These are phyloP conservation scores for Ranitomeya imitator DNA, from an alignment of 2,113 vertebrate species.

Conservation along the genomic window DNA sequence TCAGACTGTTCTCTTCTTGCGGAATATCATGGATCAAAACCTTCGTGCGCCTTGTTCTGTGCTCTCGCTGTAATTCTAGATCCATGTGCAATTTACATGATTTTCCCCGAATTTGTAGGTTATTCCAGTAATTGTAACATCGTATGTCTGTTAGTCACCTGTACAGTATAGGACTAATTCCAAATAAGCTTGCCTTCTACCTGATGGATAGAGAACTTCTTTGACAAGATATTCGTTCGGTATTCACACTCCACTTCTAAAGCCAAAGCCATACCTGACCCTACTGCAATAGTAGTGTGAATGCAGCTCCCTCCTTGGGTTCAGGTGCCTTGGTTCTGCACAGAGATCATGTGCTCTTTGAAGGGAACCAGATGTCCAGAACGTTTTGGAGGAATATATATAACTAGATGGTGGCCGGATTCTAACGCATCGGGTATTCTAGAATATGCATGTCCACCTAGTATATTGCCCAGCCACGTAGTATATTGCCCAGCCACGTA, in stretches of 20 bases:
- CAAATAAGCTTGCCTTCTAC: background rate
- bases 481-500: too few relatives aligned
- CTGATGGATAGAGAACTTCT: background rate
- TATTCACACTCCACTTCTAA: too few relatives aligned
- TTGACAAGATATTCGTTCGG: background rate
- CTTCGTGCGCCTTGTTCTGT: background rate
- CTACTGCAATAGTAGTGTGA: background rate
- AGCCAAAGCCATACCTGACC: background rate
- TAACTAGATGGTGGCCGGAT: too few relatives aligned
- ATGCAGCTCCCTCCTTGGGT: background rate
- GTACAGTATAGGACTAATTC: background rate
- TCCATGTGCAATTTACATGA: background rate
- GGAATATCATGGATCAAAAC: slow-evolving; percentile 12
- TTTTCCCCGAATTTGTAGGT: background rate
- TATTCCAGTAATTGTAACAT: background rate
- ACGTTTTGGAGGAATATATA: too few relatives aligned
- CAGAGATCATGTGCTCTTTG: too few relatives aligned
- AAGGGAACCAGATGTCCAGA: too few relatives aligned
- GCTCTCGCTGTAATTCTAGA: background rate
- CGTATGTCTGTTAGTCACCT: background rate
- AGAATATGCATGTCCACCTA: too few relatives aligned
- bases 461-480: too few relatives aligned
- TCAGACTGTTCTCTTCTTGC: slow-evolving; percentile 27
- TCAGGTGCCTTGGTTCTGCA: background rate
- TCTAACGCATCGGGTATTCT: too few relatives aligned